A percentile compares a stretch with the other conserved stretches of the same genome.
Conservation (phyloP, 2,888 invertebrate genomes). For the Altica lythri region DNA sequence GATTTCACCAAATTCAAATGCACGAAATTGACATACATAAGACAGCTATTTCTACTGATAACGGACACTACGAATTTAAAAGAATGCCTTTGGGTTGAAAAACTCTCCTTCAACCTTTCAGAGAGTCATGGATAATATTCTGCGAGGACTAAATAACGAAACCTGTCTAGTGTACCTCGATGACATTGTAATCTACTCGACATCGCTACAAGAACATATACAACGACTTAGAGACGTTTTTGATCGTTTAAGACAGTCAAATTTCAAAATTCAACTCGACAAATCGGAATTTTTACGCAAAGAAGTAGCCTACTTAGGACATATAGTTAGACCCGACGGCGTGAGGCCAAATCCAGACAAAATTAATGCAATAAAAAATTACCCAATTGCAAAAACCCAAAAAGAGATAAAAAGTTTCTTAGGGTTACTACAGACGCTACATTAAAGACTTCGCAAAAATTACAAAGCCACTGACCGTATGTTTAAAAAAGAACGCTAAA, state of each 20-base stretch:
- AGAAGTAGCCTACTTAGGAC: constrained; percentile 32
- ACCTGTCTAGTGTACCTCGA: constrained; percentile 44
- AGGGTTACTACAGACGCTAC: constrained; percentile 35
- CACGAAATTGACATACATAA: constrained; percentile 36
- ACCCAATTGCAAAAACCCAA: constrained; percentile 34
- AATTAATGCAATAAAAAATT: constrained; percentile 32
- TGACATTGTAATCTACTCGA: constrained; percentile 45
- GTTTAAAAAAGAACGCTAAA: constrained; percentile 31
- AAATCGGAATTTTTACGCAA: constrained; percentile 32
- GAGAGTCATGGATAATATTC: constrained; percentile 41
- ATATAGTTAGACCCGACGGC: constrained; percentile 23
- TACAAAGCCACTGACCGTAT: constrained; percentile 32
- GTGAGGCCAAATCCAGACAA: constrained; percentile 36
- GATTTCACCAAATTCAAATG: constrained; percentile 43
- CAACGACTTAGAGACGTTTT: constrained; percentile 36
- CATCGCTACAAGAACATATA: constrained; percentile 43
- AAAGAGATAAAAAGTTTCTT: constrained; percentile 37
- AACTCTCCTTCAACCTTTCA: constrained; percentile 42
- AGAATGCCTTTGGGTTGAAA: constrained; percentile 44
- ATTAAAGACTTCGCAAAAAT: constrained; percentile 35
- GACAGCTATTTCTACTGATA: constrained; percentile 40
- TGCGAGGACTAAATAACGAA: constrained; percentile 37
- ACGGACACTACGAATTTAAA: constrained; percentile 41
- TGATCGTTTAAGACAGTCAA: constrained; percentile 31
- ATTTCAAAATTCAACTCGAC: constrained; percentile 33